These are phyloP conservation scores for Rhagologus leucostigma DNA, from an alignment of 2,113 vertebrate species.

Conservation along the genomic window DNA sequence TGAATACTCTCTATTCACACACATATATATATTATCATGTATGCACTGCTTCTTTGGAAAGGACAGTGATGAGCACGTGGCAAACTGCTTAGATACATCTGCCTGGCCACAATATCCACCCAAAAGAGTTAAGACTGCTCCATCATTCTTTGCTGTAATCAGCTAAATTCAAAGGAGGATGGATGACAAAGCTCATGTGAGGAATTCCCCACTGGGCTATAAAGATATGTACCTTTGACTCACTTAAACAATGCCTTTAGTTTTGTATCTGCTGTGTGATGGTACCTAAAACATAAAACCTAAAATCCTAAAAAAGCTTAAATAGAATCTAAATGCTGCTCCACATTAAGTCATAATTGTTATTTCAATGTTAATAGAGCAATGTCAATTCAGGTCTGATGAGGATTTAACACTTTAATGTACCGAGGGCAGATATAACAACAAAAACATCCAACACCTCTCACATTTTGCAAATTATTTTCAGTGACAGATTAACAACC, in stretches of 20 bases:
- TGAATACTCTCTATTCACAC: neutral
- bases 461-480: neutral
- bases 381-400: neutral
- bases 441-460: neutral
- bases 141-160: neutral
- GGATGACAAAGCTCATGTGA: neutral
- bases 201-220: neutral
- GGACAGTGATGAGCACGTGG: rapidly evolving
- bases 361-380: neutral
- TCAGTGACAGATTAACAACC: neutral
- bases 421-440: neutral
- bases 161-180: neutral
- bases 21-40: neutral
- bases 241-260: neutral
- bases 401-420: neutral
- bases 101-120: neutral
- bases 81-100: neutral
- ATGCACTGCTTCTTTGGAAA: neutral
- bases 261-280: neutral
- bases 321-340: neutral
- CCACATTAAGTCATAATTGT: neutral
- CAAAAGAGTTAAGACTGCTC: neutral
- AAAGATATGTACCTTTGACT: neutral
- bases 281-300: neutral
- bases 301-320: neutral